A percentile compares a stretch with the other conserved stretches of the same genome.
Conservation (phyloP, 2,113 vertebrate genomes). For the Oenanthe oenanthe region DNA sequence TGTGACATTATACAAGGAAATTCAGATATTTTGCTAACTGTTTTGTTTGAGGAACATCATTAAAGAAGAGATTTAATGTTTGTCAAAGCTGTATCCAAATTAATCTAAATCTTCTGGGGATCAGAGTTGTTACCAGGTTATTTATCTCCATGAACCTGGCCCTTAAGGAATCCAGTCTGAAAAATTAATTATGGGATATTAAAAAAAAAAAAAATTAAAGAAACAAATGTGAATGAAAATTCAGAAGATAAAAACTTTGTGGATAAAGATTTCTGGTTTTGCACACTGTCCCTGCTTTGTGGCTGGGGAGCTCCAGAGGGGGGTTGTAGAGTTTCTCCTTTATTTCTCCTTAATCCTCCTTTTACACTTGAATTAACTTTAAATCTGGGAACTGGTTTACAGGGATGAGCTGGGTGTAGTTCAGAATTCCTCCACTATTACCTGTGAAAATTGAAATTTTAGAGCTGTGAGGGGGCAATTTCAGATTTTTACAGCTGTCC, state of each 20-base stretch:
- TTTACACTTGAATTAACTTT: slow-evolving; percentile 62
- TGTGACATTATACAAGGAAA: slow-evolving; percentile 90
- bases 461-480: background rate
- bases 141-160: slow-evolving; percentile 56
- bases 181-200: slow-evolving; percentile 8
- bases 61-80: slow-evolving; percentile 78
- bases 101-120: slow-evolving; percentile 61
- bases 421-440: background rate
- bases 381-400: slow-evolving; percentile 25
- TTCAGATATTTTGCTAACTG: slow-evolving; percentile 90
- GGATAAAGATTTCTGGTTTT: slow-evolving; percentile 52
- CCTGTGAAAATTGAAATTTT: background rate
- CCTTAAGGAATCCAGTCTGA: slow-evolving; percentile 45
- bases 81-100: slow-evolving; percentile 79
- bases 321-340: background rate
- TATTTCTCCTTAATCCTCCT: background rate
- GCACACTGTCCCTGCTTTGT: slow-evolving; percentile 44
- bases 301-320: background rate
- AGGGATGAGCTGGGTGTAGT: slow-evolving; percentile 17
- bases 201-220: background rate
- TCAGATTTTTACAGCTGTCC: background rate
- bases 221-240: slow-evolving; percentile 32
- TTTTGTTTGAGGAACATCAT: slow-evolving; percentile 86
- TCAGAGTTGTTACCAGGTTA: slow-evolving; percentile 39
- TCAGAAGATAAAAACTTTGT: slow-evolving; percentile 44